phyloP scores from a whole-genome alignment of 2,888 invertebrate species.

The Iphiclides podalirius region DNA sequence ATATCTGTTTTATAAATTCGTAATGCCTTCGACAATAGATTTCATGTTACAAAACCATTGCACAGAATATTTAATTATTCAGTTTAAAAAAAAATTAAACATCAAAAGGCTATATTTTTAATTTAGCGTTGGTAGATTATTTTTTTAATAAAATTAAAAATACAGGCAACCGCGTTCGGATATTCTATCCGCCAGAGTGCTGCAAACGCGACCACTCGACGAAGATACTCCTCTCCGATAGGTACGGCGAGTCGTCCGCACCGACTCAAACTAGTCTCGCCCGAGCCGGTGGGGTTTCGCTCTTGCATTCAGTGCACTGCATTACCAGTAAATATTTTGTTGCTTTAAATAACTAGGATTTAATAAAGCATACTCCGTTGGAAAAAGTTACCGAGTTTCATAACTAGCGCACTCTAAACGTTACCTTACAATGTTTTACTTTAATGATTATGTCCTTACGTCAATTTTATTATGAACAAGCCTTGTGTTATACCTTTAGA shows the following conservation, averaged over 20 bases:
- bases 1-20: conserved; percentile 29
- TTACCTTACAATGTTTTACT: not conserved
- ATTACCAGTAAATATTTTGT: conserved; percentile 25
- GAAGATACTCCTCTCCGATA: conserved; percentile 33
- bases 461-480: too few species aligned
- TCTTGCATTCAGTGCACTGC: conserved; percentile 28
- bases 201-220: conserved; percentile 28
- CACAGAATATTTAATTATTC: conserved; percentile 14
- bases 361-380: conserved; percentile 4
- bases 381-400: not conserved
- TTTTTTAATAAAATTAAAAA: conserved; percentile 28
- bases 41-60: conserved; percentile 25
- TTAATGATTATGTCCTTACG: too few species aligned
- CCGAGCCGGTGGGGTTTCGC: conserved; percentile 21
- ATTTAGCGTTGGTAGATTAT: conserved; percentile 21
- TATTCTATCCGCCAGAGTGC: conserved; percentile 29
- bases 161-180: conserved; percentile 30
- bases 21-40: conserved; percentile 30
- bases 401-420: not conserved
- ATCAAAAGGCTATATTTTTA: not conserved
- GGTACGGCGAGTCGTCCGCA: conserved; percentile 26
- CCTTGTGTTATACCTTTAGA: too few species aligned
- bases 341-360: conserved; percentile 19
- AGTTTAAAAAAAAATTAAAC: conserved; percentile 16
- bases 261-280: conserved; percentile 29